These are phyloP conservation scores for Chlorocebus sabaeus DNA, from an alignment of 2,113 vertebrate genomes.

Conservation along the genomic window DNA sequence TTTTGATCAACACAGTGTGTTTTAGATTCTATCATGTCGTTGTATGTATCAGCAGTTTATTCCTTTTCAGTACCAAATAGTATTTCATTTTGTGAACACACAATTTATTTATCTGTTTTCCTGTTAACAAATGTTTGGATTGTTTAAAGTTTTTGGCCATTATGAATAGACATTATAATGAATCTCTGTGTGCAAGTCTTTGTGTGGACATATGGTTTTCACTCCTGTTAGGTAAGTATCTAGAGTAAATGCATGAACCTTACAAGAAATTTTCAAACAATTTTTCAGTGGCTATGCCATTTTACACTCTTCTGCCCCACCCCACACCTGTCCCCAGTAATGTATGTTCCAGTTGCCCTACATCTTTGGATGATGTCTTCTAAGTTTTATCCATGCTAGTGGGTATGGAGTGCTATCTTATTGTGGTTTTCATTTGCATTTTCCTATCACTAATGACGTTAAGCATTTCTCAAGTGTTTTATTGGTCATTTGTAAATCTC, in stretches of 20 bases:
- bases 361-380: not conserved
- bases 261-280: not conserved
- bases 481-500: not conserved
- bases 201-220: not conserved
- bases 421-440: not conserved
- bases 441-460: not conserved
- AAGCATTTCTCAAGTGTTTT: not conserved
- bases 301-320: not conserved
- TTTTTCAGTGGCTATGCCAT: not conserved
- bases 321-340: accelerated
- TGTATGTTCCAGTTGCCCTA: not conserved
- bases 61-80: not conserved
- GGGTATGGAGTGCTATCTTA: not conserved
- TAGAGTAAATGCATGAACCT: not conserved
- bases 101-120: not conserved
- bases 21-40: not conserved
- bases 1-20: not conserved
- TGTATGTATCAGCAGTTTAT: not conserved
- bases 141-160: not conserved
- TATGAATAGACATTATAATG: not conserved
- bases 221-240: not conserved
- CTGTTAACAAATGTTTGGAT: not conserved
- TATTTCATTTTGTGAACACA: not conserved
- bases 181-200: not conserved
- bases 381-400: not conserved